These are phyloP conservation scores for Emydocephalus ijimae DNA, from an alignment of 2,113 vertebrate genomes.

Conservation along the genomic window DNA sequence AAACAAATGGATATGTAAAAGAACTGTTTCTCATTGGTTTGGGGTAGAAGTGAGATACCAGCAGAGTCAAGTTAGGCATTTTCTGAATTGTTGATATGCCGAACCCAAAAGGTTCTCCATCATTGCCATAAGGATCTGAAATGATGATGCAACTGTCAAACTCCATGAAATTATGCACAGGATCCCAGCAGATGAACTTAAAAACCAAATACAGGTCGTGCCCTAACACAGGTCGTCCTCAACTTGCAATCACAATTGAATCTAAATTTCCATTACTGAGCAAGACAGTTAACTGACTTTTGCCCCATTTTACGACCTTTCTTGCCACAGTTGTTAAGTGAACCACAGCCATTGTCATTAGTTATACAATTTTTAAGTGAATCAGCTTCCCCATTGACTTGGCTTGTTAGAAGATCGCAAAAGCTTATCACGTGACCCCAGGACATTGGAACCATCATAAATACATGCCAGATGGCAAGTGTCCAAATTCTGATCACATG, in stretches of 20 bases:
- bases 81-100: background rate
- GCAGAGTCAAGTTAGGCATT: background rate
- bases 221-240: background rate
- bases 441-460: background rate
- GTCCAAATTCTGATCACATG: background rate
- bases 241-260: background rate
- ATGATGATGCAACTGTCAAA: background rate
- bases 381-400: background rate
- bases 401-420: background rate
- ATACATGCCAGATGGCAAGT: background rate
- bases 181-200: background rate
- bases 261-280: background rate
- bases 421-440: background rate
- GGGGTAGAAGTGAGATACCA: background rate
- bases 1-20: background rate
- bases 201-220: background rate
- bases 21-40: background rate
- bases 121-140: background rate
- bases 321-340: background rate
- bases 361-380: background rate
- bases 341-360: background rate
- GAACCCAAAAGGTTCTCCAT: background rate
- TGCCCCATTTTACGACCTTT: background rate
- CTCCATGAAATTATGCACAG: background rate
- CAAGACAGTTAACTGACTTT: background rate